Evolutionary conservation across 2,888 invertebrate species (phyloP).

Genomic region (Zhuqinia jingwanae): DNA sequence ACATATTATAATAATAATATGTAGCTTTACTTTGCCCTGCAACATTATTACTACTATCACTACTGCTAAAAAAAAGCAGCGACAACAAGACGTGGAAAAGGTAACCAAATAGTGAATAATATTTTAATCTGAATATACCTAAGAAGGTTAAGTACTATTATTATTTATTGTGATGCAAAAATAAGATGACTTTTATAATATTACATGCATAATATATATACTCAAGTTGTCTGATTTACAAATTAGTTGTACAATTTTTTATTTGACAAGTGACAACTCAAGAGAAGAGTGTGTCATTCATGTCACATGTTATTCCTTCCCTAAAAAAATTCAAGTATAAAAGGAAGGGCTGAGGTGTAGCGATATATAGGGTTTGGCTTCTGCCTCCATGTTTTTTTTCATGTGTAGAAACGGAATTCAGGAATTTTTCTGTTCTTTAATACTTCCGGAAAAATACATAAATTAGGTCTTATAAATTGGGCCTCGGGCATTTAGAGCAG

Average conservation of each 20-base stretch:
- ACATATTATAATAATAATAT: not conserved
- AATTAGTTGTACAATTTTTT: slow-evolving; percentile 38
- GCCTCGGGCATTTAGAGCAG: not conserved
- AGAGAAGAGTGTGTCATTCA: too few relatives aligned
- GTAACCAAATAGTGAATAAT: slow-evolving; percentile 35
- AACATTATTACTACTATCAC: not conserved
- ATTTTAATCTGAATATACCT: slow-evolving; percentile 22
- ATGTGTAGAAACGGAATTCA: not conserved
- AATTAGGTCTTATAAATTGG: not conserved
- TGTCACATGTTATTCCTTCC: slow-evolving; percentile 8
- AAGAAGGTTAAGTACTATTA: slow-evolving; percentile 15
- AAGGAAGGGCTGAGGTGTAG: not conserved
- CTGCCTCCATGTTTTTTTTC: not conserved
- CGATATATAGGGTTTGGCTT: not conserved
- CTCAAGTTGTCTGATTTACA: slow-evolving; percentile 52
- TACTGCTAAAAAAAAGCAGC: too few relatives aligned
- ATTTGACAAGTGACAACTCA: slow-evolving; percentile 46
- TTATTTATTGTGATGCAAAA: slow-evolving; percentile 28
- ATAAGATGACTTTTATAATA: slow-evolving; percentile 28
- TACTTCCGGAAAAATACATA: slow-evolving; percentile 11
- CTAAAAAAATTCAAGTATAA: slow-evolving; percentile 5
- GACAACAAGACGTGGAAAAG: slow-evolving; percentile 28
- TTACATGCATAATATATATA: not conserved
- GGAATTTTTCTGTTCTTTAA: too few relatives aligned
- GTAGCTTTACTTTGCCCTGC: not conserved